phyloP scores from a whole-genome alignment of 2,113 vertebrate genomes.

The Coptodon rendalli region DNA sequence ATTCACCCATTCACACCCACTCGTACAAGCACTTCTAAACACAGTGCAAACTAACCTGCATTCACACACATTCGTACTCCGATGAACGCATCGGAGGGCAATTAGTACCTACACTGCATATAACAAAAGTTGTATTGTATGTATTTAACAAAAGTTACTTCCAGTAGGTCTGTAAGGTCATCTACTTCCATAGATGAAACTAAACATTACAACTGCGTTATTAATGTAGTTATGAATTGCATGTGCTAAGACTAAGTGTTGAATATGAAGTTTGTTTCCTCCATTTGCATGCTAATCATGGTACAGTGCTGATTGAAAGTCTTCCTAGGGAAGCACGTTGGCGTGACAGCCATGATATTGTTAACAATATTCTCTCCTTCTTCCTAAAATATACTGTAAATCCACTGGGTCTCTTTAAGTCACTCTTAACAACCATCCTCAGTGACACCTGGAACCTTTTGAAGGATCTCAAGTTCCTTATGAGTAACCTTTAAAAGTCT shows the following conservation, averaged over 20 bases:
- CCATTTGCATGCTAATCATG: neutral
- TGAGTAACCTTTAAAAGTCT: neutral
- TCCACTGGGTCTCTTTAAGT: neutral
- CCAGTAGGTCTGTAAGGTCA: neutral
- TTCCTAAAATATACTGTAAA: neutral
- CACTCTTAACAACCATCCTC: neutral
- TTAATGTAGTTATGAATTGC: neutral
- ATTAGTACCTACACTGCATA: neutral
- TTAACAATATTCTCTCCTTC: neutral
- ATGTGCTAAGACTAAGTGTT: neutral
- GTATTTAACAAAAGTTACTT: neutral
- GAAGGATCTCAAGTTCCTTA: neutral
- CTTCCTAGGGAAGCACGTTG: neutral
- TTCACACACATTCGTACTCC: too few species aligned
- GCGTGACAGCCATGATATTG: neutral
- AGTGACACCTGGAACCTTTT: neutral
- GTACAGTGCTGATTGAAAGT: neutral
- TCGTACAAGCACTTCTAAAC: too few species aligned
- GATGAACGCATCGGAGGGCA: too few species aligned
- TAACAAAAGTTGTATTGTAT: neutral
- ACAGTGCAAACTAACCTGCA: too few species aligned
- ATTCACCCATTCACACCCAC: too few species aligned
- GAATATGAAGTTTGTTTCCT: neutral
- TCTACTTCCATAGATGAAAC: neutral
- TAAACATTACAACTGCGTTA: neutral